A percentile compares a stretch with the other conserved stretches of the same genome.
phyloP scores from a whole-genome alignment of 2,797 vertebrate species.

The Pachyuromys duprasi region DNA sequence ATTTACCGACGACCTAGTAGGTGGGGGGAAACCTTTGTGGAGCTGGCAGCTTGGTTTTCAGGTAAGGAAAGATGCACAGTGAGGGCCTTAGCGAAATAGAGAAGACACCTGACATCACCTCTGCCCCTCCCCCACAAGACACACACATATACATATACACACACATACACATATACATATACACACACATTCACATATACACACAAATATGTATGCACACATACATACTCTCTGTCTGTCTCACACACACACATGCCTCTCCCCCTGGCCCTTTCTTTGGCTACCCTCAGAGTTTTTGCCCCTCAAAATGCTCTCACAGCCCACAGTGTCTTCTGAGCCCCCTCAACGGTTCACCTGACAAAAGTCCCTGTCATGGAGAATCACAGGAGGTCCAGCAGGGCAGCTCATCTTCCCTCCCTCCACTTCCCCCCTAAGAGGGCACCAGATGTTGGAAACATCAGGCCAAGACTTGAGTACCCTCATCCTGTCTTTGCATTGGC shows the following conservation, averaged over 20 bases:
- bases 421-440: neutral
- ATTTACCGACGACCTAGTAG: neutral
- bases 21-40: neutral
- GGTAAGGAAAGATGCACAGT: neutral
- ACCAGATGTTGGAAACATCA: neutral
- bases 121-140: neutral
- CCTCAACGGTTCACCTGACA: neutral
- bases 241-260: neutral
- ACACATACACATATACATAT: neutral
- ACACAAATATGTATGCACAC: neutral
- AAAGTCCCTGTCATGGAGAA: neutral
- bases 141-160: neutral
- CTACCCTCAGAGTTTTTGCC: neutral
- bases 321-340: neutral
- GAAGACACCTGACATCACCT: neutral
- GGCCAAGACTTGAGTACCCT: neutral
- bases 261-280: neutral
- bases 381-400: neutral
- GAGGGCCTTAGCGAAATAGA: neutral
- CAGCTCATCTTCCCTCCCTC: neutral
- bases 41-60: neutral
- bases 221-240: too few species aligned
- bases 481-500: neutral
- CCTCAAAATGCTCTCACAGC: neutral
- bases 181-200: neutral